phyloP scores from a whole-genome alignment of 2,113 vertebrate genomes.

The Spheniscus mendiculus region DNA sequence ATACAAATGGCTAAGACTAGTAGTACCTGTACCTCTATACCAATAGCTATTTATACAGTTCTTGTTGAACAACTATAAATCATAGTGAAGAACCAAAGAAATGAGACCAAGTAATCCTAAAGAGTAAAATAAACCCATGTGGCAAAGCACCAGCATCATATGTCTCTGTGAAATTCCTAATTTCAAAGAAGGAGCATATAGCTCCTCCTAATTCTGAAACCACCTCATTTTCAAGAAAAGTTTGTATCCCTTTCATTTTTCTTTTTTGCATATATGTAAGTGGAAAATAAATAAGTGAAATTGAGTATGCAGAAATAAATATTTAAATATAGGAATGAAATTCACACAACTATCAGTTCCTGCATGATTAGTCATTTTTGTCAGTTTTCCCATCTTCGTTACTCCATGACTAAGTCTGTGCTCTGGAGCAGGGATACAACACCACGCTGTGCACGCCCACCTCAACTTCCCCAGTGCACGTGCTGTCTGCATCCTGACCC shows the following conservation, averaged over 20 bases:
- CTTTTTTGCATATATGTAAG: background rate
- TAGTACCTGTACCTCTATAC: background rate
- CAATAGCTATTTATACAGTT: background rate
- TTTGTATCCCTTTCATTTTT: background rate
- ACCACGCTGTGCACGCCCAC: accelerated
- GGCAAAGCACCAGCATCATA: background rate
- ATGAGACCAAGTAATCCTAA: background rate
- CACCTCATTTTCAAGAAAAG: background rate
- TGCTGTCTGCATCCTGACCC: accelerated
- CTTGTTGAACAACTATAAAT: background rate
- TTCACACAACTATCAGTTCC: background rate
- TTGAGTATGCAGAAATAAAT: background rate
- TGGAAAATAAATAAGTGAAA: background rate
- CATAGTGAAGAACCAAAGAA: background rate
- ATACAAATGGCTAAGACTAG: background rate
- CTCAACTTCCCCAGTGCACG: background rate
- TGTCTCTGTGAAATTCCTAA: background rate
- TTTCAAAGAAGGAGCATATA: background rate
- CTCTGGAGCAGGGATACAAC: background rate
- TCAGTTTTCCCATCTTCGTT: background rate
- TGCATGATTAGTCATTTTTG: background rate
- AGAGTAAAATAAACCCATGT: background rate
- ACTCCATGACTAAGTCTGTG: background rate
- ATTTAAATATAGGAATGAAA: background rate
- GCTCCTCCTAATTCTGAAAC: background rate